Evolutionary conservation across 2,113 vertebrate genomes (phyloP), one percentile per base, ranked within the genome.

Genomic region (Eira barbara): DNA sequence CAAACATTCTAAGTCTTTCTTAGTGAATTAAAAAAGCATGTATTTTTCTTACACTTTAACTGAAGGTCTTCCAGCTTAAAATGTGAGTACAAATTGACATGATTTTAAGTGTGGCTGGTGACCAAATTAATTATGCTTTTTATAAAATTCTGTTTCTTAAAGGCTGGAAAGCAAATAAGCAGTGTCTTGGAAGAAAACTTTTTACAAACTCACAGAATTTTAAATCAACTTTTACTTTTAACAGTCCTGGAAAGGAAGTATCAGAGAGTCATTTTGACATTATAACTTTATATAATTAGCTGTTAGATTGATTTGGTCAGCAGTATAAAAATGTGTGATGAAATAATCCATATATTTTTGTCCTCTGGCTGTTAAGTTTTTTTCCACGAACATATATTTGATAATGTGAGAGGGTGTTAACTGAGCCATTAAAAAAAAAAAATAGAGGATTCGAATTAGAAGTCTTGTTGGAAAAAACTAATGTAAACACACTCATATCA

Each of bases 181-280:
- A 89, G 34, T 27, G 65, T 79, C 29, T 89, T 93, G 23, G 5
- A 42, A 74, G 83, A 93, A 29, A 63, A 6, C 4, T 11, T 95
- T 36, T 91, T 55, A 71, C 84, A 86, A 91, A 88, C 5, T 20
- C 69, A 84, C 0, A 81, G n/a, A 94, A 78, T 84, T 96, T 94
- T 91, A 95, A 90, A 89, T 85, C 34, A 89, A 49, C 31, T 80
- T 95, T 91, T 47, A 73, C 65, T 79, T 96, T 42, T 34, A 91
- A 94, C 94, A 92, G 25, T 89, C n/a, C 45, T 36, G 8, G 23
- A 59, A 82, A 86, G 23, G n/a, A 69, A 85, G 4, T 73, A 84
- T 74, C 52, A 1, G 86, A 59, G 49, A 92, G 11, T 65, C 27
- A 49, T 81, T 93, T 74, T 89, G 47, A 86, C 31, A 94, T 11